These are phyloP conservation scores for Fringilla coelebs DNA, from an alignment of 2,797 vertebrate genomes.

Conservation along the genomic window DNA sequence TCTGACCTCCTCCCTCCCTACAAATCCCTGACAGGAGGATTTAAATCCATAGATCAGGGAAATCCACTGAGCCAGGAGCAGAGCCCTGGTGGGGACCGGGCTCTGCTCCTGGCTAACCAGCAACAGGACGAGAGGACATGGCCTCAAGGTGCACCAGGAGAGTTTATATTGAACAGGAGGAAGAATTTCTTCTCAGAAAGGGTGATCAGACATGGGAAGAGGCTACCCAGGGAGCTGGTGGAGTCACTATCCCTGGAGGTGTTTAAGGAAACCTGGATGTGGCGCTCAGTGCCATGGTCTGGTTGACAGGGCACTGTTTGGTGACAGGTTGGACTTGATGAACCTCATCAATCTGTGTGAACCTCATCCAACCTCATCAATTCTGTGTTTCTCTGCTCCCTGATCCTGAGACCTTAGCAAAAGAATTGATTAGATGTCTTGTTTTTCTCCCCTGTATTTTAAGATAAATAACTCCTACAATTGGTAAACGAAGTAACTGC, in stretches of 20 bases:
- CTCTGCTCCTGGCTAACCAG: accelerated
- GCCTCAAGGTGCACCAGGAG: neutral
- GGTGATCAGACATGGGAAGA: too few relatives aligned
- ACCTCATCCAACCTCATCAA: accelerated
- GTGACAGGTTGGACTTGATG: too few relatives aligned
- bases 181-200: neutral
- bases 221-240: accelerated
- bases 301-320: neutral
- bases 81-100: accelerated
- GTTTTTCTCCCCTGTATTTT: neutral
- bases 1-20: accelerated
- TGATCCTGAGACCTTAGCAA: neutral
- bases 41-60: too few relatives aligned
- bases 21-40: accelerated
- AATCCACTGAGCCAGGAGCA: too few relatives aligned
- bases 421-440: neutral
- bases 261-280: neutral
- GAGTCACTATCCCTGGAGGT: neutral
- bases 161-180: accelerated
- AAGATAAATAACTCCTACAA: neutral
- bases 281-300: neutral
- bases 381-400: neutral
- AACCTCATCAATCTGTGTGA: too few relatives aligned
- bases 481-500: neutral
- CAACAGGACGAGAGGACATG: accelerated